Evolutionary conservation across 1,140 invertebrate genomes (phyloP).

Genomic region (Drosophila tristis): DNA sequence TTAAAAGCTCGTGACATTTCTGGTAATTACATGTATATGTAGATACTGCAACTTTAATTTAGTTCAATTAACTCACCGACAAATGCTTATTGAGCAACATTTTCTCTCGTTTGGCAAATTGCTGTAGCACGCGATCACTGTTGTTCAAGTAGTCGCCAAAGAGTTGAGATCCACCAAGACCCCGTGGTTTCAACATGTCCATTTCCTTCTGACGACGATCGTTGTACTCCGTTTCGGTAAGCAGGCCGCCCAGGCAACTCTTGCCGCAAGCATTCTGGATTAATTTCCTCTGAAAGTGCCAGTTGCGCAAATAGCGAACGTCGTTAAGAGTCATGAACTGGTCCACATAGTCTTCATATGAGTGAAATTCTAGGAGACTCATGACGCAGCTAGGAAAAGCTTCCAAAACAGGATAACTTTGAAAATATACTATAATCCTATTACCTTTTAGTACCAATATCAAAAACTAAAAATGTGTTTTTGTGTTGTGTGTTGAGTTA

Average conservation of each 20-base stretch:
- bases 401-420: background rate
- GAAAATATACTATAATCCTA: background rate
- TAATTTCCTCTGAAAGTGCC: constrained; percentile 13
- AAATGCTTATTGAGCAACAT: constrained; percentile 35
- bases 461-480: constrained; percentile 5
- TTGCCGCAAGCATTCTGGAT: constrained; percentile 35
- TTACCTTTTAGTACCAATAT: constrained; percentile 7
- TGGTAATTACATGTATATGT: too few species aligned
- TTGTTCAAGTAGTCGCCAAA: constrained; percentile 22
- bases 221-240: constrained; percentile 31
- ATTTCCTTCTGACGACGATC: constrained; percentile 11
- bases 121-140: constrained; percentile 35
- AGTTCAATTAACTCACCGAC: constrained; percentile 32
- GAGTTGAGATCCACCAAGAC: background rate
- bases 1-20: too few species aligned
- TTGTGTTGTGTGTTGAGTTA: background rate
- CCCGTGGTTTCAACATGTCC: background rate
- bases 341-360: constrained; percentile 47
- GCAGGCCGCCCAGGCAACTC: constrained; percentile 32
- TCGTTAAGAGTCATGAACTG: constrained; percentile 43
- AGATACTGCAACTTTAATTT: too few species aligned
- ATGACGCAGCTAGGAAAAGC: constrained; percentile 7
- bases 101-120: constrained; percentile 44
- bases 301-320: constrained; percentile 38
- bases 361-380: constrained; percentile 23